Base-by-base conservation (phyloP, 2,888 invertebrate genomes). In the Ecliptopera silaceata region DNA sequence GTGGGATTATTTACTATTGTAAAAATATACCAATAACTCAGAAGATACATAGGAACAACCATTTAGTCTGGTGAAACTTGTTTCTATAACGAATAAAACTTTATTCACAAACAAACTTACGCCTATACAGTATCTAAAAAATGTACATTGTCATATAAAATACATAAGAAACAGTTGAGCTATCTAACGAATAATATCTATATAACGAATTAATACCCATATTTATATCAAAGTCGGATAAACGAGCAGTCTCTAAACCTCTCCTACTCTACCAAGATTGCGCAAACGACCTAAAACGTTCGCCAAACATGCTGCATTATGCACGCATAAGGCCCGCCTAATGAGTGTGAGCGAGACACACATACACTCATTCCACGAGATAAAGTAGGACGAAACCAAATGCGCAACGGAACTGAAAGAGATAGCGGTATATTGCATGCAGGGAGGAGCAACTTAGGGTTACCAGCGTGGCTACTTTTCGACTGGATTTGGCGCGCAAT, bases 261-360 rank as follows among this genome's bases (percentile, higher is more conserved):
- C 0, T 39, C n/a, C 64, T 86, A 74, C 80, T 77, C 88, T 88
- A 70, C 64, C 49, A 57, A 42, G 29, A 64, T 71, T 81, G 82
- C 80, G 85, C 86, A 89, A 89, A 88, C 87, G 76, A 83, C 77
- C 75, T 87, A 84, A 88, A 88, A 77, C 74, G 75, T 78, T 84
- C 79, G 74, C 69, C 87, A 89, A 89, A 89, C 84, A 86, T 64
- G 63, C 75, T 89, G 87, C 80, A 89, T 89, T 85, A 89, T 87
- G 79, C 82, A 88, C 72, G 74, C 65, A 61, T 60, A 63, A 70
- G 79, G 75, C 82, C 79, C 77, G 77, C 82, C 84, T 86, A 84
- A 84, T 84, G 80, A 82, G 84, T 66, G 79, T 65, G 69, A 85
- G 64, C 36, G 76, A 65, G 80, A 84, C 54, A 15, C 15, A 48